These are phyloP conservation scores for Oedothorax gibbosus DNA, from an alignment of 1,140 invertebrate species.

Conservation along the genomic window DNA sequence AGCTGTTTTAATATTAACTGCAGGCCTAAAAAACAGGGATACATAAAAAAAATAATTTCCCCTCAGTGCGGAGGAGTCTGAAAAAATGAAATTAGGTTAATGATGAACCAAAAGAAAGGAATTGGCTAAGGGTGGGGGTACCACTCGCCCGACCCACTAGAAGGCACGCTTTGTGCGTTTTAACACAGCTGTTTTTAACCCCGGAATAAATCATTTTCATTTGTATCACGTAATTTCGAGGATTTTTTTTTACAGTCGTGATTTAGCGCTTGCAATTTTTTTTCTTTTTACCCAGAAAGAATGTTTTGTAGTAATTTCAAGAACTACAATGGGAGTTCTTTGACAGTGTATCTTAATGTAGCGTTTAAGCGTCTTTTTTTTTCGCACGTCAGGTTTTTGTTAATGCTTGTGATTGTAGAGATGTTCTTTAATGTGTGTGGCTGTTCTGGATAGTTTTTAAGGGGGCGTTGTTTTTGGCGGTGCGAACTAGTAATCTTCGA, in stretches of 20 bases:
- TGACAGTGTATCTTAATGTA: no score
- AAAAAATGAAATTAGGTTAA: conserved; percentile 48
- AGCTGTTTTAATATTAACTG: conserved; percentile 35
- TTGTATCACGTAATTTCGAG: conserved; percentile 47
- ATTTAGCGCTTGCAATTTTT: conserved; percentile 41
- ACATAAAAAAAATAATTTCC: conserved; percentile 12
- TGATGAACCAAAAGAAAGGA: conserved; percentile 28
- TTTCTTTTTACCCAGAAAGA: background rate
- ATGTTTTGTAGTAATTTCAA: conserved; percentile 3
- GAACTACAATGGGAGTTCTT: no score
- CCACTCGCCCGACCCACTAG: conserved; percentile 9
- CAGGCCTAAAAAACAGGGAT: background rate
- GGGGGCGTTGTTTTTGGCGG: no score
- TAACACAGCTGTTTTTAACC: conserved; percentile 47
- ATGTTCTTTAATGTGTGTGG: no score
- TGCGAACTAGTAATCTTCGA: no score
- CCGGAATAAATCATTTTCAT: conserved; percentile 53
- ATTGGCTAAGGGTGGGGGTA: background rate
- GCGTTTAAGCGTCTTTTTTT: no score
- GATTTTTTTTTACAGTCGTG: conserved; percentile 19
- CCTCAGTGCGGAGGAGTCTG: conserved; percentile 25
- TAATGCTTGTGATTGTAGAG: no score
- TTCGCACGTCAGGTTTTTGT: no score
- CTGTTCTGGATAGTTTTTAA: no score
- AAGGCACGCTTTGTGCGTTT: conserved; percentile 45